Conservation (phyloP, 2,113 vertebrate genomes). For the Mionectes macconnelli region DNA sequence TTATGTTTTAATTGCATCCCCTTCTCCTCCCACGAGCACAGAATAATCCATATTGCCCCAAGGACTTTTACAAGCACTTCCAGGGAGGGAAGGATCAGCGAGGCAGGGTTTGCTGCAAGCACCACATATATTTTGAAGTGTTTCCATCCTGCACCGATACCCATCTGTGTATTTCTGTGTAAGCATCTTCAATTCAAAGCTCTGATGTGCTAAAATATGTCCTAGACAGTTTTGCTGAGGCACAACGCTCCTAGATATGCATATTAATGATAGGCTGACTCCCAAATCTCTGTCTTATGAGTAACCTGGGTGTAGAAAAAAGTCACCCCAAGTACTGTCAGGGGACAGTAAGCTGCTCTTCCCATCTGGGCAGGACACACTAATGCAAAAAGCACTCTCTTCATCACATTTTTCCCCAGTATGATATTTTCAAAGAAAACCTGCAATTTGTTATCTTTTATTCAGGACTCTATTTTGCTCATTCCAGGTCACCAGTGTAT, state of each 20-base stretch:
- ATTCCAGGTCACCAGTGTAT: background rate
- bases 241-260: background rate
- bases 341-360: background rate
- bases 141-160: slow-evolving; percentile 7
- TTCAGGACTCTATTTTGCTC: background rate
- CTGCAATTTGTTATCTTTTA: background rate
- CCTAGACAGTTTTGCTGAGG: slow-evolving; percentile 17
- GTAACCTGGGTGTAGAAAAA: background rate
- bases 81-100: background rate
- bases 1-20: background rate
- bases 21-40: background rate
- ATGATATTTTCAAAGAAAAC: background rate
- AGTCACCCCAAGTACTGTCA: rapidly evolving
- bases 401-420: background rate
- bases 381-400: background rate
- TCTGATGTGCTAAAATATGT: slow-evolving; percentile 52
- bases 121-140: slow-evolving; percentile 33
- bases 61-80: background rate
- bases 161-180: slow-evolving; percentile 61
- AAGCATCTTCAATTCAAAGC: slow-evolving; percentile 16
- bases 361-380: background rate
- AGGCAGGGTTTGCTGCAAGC: slow-evolving; percentile 18
- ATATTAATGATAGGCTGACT: background rate
- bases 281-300: background rate
- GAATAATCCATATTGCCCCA: background rate